These are phyloP conservation scores for Beris chalybata DNA, from an alignment of 2,888 invertebrate species.

Conservation along the genomic window DNA sequence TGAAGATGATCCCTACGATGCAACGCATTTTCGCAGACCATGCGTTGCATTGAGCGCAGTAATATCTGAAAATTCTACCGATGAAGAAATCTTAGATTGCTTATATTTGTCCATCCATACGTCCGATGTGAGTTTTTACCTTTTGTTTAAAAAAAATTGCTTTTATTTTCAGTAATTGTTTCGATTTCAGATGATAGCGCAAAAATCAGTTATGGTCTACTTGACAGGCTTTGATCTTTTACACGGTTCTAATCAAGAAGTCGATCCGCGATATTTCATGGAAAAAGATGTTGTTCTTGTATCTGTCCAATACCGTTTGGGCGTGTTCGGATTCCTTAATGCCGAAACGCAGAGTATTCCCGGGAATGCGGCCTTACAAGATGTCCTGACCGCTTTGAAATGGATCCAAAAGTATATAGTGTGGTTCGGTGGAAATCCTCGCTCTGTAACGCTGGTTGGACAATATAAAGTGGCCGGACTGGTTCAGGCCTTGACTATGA, in stretches of 20 bases:
- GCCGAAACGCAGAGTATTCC: conserved; percentile 52
- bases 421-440: conserved; percentile 55
- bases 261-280: conserved; percentile 45
- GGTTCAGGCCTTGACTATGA: conserved; percentile 50
- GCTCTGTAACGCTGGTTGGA: conserved; percentile 54
- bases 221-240: conserved; percentile 40
- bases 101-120: conserved; percentile 1
- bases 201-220: conserved; percentile 44
- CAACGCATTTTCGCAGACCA: conserved; percentile 7
- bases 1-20: conserved; percentile 7
- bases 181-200: conserved; percentile 11
- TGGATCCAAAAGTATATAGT: conserved; percentile 55
- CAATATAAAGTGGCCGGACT: conserved; percentile 56
- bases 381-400: conserved; percentile 53
- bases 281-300: conserved; percentile 52
- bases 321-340: conserved; percentile 54
- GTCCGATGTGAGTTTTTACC: conserved; percentile 6
- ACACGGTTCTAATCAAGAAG: conserved; percentile 40
- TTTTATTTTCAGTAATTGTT: neutral
- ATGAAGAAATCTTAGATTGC: conserved; percentile 15
- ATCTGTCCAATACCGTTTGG: conserved; percentile 52
- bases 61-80: neutral
- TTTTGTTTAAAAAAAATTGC: neutral
- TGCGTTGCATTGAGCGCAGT: neutral
- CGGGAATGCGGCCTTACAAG: conserved; percentile 57